These are phyloP conservation scores for Neoscelio sp. DNA, from an alignment of 2,888 invertebrate genomes.

Conservation along the genomic window DNA sequence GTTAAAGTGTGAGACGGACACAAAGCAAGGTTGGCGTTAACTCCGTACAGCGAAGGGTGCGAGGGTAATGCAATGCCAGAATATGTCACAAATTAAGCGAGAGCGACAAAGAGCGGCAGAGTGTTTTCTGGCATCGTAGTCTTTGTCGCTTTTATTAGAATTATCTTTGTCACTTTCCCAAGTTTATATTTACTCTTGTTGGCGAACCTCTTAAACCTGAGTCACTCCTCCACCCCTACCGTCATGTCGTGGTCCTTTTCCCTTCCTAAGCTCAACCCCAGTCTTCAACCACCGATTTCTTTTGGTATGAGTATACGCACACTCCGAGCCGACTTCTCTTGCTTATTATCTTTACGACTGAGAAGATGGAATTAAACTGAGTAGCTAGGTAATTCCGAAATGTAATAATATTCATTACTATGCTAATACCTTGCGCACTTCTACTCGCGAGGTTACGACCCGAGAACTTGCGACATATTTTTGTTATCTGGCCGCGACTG, in stretches of 20 bases:
- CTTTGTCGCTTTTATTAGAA: slow-evolving; percentile 83
- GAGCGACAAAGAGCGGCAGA: slow-evolving; percentile 74
- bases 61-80: slow-evolving; percentile 81
- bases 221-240: slow-evolving; percentile 68
- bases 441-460: slow-evolving; percentile 78
- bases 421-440: slow-evolving; percentile 81
- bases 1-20: slow-evolving; percentile 66
- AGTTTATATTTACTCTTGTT: slow-evolving; percentile 82
- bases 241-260: slow-evolving; percentile 67
- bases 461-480: slow-evolving; percentile 82
- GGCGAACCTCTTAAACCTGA: slow-evolving; percentile 81
- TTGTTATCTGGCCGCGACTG: slow-evolving; percentile 80
- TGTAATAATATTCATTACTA: slow-evolving; percentile 84
- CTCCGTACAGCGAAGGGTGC: slow-evolving; percentile 68
- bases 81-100: slow-evolving; percentile 83
- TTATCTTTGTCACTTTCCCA: slow-evolving; percentile 83
- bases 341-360: slow-evolving; percentile 83
- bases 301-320: slow-evolving; percentile 62
- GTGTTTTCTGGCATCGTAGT: slow-evolving; percentile 78
- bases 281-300: slow-evolving; percentile 65
- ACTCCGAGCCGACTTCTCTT: slow-evolving; percentile 74
- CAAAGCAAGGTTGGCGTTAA: slow-evolving; percentile 68
- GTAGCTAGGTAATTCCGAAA: slow-evolving; percentile 79
- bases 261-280: slow-evolving; percentile 67
- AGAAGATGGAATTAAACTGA: slow-evolving; percentile 83